Percentiles rank a stretch among this genome's conserved stretches.
Conservation (phyloP, 2,113 vertebrate species). For the Tupaia tana region DNA sequence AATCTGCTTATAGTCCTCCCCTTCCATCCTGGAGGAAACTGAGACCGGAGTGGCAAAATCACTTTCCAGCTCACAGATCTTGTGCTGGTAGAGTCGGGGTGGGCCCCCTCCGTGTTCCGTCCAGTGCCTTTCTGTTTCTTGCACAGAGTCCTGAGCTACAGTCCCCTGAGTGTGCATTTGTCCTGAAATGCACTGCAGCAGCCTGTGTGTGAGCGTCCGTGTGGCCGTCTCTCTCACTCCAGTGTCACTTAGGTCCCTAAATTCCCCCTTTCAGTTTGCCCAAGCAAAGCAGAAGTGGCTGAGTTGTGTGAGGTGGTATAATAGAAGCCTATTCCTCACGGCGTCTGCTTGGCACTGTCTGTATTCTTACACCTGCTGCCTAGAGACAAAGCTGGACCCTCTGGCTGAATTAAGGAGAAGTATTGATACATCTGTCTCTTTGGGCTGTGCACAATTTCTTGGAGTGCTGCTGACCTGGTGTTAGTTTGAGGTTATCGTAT, state of each 20-base stretch:
- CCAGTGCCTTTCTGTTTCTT: neutral
- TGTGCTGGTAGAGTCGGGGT: no score
- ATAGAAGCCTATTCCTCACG: conserved; percentile 43
- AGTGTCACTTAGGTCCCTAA: neutral
- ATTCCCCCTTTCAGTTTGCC: neutral
- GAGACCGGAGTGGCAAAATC: neutral
- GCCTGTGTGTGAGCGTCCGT: neutral
- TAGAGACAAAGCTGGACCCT: neutral
- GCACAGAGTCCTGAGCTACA: neutral
- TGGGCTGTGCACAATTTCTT: neutral
- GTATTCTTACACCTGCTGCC: conserved; percentile 44
- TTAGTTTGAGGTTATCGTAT: neutral
- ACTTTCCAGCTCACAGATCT: neutral
- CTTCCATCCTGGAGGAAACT: neutral
- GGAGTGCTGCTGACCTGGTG: conserved; percentile 4
- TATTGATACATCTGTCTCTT: conserved; percentile 7
- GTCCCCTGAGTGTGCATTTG: neutral
- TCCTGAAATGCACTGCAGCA: fast-evolving
- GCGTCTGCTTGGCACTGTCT: neutral
- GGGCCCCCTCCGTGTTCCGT: fast-evolving
- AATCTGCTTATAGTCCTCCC: neutral
- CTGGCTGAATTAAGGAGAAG: conserved; percentile 19
- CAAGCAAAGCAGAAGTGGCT: fast-evolving
- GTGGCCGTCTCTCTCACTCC: neutral
- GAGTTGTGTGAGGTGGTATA: neutral